Percentiles rank a stretch among this genome's conserved stretches.
Conservation (phyloP, 2,888 invertebrate genomes). For the Halocaridina rubra region DNA sequence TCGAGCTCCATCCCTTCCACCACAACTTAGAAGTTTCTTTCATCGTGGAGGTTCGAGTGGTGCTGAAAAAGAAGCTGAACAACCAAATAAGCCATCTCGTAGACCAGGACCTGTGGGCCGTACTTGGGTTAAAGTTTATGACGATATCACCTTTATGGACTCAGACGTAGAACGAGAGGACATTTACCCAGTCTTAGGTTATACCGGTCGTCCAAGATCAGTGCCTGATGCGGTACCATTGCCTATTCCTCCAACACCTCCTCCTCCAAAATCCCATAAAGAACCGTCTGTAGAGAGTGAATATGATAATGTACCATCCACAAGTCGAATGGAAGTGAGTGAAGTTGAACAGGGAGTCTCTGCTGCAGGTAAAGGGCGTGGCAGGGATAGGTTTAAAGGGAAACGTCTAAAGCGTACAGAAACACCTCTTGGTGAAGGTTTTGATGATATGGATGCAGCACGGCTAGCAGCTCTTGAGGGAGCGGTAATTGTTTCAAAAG, state of each 20-base stretch:
- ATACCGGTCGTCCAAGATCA: slow-evolving; percentile 33
- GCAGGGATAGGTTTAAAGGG: slow-evolving; percentile 43
- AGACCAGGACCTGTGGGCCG: slow-evolving; percentile 60
- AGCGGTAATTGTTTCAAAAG: background rate
- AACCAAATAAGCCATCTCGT: slow-evolving; percentile 47
- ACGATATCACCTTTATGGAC: slow-evolving; percentile 60
- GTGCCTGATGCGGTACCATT: slow-evolving; percentile 57
- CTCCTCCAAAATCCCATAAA: slow-evolving; percentile 36
- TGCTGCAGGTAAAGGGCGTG: slow-evolving; percentile 4
- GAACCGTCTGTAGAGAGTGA: slow-evolving; percentile 38
- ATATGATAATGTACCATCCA: slow-evolving; percentile 37
- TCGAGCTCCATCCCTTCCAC: slow-evolving; percentile 84
- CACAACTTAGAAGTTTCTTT: slow-evolving; percentile 62
- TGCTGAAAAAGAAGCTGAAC: slow-evolving; percentile 74
- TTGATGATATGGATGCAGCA: slow-evolving; percentile 34
- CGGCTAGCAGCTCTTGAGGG: slow-evolving; percentile 29
- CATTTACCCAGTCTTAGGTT: slow-evolving; percentile 47
- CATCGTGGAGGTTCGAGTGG: background rate
- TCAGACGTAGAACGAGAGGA: slow-evolving; percentile 33
- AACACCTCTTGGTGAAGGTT: slow-evolving; percentile 38
- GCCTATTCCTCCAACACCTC: slow-evolving; percentile 58
- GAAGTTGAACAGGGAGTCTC: background rate
- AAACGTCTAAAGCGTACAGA: slow-evolving; percentile 49
- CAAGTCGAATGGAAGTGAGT: background rate
- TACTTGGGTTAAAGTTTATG: slow-evolving; percentile 73